Percentiles rank a stretch among this genome's conserved stretches.
These are phyloP conservation scores for Drosophila prosaltans DNA, from an alignment of 1,140 invertebrate species.

Conservation along the genomic window DNA sequence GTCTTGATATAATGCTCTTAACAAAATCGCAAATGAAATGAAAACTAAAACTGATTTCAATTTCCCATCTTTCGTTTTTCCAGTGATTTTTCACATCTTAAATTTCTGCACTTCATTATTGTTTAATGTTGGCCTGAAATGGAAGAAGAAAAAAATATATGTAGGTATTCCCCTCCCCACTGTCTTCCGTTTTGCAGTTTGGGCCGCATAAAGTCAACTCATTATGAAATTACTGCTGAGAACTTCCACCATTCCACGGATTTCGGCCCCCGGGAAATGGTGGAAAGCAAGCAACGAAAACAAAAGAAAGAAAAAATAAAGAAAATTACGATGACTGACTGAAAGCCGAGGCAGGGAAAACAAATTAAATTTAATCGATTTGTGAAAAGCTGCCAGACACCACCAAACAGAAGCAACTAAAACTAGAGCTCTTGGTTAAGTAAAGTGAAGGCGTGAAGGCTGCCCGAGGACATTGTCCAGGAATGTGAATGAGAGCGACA, in stretches of 20 bases:
- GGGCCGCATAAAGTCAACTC: conserved; percentile 75
- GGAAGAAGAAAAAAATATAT: neutral
- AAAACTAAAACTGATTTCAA: conserved; percentile 5
- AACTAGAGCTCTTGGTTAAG: conserved; percentile 49
- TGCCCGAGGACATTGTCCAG: conserved; percentile 22
- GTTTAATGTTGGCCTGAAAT: conserved; percentile 56
- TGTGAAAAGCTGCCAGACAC: conserved; percentile 68
- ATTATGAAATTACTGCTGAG: conserved; percentile 74
- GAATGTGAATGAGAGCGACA: conserved; percentile 9
- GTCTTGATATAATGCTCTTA: conserved; percentile 38
- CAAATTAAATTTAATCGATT: conserved; percentile 83
- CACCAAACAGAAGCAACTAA: conserved; percentile 28
- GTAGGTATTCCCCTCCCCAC: neutral
- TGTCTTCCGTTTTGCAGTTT: conserved; percentile 42
- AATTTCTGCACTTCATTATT: conserved; percentile 50
- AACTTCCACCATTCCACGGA: conserved; percentile 11
- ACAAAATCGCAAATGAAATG: conserved; percentile 25
- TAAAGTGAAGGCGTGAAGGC: conserved; percentile 47
- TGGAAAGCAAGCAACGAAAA: conserved; percentile 11
- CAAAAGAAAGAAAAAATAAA: conserved; percentile 29
- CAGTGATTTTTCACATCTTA: conserved; percentile 15
- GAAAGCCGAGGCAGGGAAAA: conserved; percentile 67
- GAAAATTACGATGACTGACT: conserved; percentile 46
- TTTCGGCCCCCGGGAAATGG: neutral
- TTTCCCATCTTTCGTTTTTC: neutral